Percentiles rank a stretch among this genome's conserved stretches.
Evolutionary conservation across 1,140 invertebrate species (phyloP).

Genomic region (Drosophila bifasciata): DNA sequence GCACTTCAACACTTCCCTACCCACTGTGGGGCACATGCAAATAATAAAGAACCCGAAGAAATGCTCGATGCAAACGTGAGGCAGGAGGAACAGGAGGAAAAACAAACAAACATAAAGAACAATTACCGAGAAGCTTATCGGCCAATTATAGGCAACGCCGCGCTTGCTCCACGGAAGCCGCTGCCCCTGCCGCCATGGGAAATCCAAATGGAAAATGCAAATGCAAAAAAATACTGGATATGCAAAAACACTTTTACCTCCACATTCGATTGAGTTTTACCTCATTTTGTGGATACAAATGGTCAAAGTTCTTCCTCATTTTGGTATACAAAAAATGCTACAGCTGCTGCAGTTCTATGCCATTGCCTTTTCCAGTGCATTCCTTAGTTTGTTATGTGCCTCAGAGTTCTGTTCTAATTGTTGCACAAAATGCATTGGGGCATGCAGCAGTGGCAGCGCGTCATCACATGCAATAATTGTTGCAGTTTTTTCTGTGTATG

Average conservation of each 20-base stretch:
- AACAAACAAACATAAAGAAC: conserved; percentile 63
- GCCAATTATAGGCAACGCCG: conserved; percentile 35
- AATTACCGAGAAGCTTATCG: conserved; percentile 48
- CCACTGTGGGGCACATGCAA: conserved; percentile 36
- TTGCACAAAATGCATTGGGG: conserved; percentile 29
- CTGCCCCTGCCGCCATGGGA: not conserved
- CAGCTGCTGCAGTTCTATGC: too few relatives aligned
- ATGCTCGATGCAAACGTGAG: not conserved
- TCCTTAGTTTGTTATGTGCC: too few relatives aligned
- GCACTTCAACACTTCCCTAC: conserved; percentile 46
- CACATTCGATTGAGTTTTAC: conserved; percentile 10
- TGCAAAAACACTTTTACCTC: conserved; percentile 21
- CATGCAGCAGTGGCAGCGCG: not conserved
- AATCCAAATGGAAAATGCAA: conserved; percentile 5
- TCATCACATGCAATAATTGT: conserved; percentile 48
- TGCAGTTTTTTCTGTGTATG: conserved; percentile 31
- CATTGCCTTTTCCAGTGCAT: too few relatives aligned
- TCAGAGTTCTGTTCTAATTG: conserved; percentile 21
- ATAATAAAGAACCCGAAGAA: conserved; percentile 41
- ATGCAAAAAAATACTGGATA: conserved; percentile 39
- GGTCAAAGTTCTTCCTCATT: too few relatives aligned
- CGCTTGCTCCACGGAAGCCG: conserved; percentile 35
- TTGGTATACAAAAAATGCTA: too few relatives aligned
- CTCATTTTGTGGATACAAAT: too few relatives aligned
- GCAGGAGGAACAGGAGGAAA: conserved; percentile 17